Evolutionary conservation across 2,113 vertebrate genomes (phyloP).

Genomic region (Hemibagrus wyckioides): DNA sequence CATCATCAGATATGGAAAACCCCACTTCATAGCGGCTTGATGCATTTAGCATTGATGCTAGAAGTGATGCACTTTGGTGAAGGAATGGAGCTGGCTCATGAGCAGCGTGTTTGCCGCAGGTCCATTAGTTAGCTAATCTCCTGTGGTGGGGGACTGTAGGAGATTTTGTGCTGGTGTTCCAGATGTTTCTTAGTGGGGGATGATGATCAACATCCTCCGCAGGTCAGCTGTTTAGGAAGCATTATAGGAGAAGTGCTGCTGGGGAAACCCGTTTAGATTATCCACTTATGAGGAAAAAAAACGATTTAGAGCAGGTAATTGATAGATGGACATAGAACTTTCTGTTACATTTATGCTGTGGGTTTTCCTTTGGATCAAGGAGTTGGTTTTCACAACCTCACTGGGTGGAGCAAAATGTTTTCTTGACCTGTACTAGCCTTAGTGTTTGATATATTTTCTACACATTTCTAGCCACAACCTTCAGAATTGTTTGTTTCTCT

Average conservation of each 20-base stretch:
- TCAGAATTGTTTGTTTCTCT: neutral
- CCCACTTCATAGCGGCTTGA: slow-evolving; percentile 8
- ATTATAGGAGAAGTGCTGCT: slow-evolving; percentile 9
- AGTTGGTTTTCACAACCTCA: neutral
- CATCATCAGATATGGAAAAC: slow-evolving; percentile 12
- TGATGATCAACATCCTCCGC: slow-evolving; percentile 20
- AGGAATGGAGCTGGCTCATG: slow-evolving; percentile 23
- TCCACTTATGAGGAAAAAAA: slow-evolving; percentile 7
- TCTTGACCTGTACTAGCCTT: neutral
- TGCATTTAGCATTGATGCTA: slow-evolving; percentile 32
- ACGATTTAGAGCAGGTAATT: slow-evolving; percentile 19
- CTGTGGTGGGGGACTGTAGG: slow-evolving; percentile 60
- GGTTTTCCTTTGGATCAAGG: neutral
- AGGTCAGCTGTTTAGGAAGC: slow-evolving; percentile 31
- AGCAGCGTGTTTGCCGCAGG: slow-evolving; percentile 37
- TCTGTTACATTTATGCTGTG: neutral
- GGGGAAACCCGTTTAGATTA: slow-evolving; percentile 11
- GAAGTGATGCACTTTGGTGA: neutral
- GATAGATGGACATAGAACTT: slow-evolving; percentile 10
- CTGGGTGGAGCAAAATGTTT: neutral
- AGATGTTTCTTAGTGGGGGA: slow-evolving; percentile 50
- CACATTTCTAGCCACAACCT: neutral
- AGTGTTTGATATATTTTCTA: neutral
- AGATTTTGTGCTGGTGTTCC: slow-evolving; percentile 54
- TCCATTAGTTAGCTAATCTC: slow-evolving; percentile 60